Evolutionary conservation across 2,797 vertebrate genomes (phyloP).

Genomic region (Rhabdomys pumilio): DNA sequence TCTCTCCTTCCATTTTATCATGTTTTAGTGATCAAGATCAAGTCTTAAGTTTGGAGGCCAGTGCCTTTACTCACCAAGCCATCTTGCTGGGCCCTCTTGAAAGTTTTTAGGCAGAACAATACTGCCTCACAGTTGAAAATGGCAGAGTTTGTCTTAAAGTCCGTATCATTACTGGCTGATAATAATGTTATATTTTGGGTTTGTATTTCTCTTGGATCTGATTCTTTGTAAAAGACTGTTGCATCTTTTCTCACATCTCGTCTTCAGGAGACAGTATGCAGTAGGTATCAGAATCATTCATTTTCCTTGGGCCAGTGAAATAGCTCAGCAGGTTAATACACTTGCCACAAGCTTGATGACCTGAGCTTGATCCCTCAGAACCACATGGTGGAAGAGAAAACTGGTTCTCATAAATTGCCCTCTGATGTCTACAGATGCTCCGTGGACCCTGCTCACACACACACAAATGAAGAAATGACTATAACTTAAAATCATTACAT

Average conservation of each 20-base stretch:
- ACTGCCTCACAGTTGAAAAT: neutral
- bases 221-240: conserved; percentile 15
- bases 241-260: neutral
- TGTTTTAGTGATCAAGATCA: neutral
- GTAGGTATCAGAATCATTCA: neutral
- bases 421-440: neutral
- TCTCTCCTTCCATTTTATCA: neutral
- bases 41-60: neutral
- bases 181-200: conserved; percentile 18
- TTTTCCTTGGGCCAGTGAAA: neutral
- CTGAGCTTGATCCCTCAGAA: neutral
- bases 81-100: neutral
- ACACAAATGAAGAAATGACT: neutral
- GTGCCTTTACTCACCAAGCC: neutral
- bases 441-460: neutral
- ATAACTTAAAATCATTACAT: neutral
- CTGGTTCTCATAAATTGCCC: neutral
- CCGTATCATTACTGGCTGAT: neutral
- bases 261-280: neutral
- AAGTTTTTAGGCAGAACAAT: conserved; percentile 20
- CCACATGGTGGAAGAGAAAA: neutral
- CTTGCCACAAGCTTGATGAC: neutral
- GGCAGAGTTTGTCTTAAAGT: neutral
- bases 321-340: neutral
- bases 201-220: neutral